Evolutionary conservation across 2,797 vertebrate species (phyloP).

Genomic region (Steatocranus sp.): DNA sequence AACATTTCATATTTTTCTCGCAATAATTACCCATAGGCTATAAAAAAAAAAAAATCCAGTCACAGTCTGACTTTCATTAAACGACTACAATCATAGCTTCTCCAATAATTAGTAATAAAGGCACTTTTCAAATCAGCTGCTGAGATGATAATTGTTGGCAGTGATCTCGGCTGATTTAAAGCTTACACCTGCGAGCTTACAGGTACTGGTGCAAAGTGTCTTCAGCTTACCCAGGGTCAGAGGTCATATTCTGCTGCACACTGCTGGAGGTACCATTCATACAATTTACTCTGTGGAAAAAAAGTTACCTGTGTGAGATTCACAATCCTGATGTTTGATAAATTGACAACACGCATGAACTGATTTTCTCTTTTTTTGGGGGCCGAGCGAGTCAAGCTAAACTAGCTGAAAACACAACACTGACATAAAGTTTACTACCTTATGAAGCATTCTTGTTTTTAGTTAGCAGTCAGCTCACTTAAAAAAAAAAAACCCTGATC

Average conservation of each 20-base stretch:
- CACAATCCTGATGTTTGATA: background rate
- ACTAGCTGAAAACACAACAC: background rate
- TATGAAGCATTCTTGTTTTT: background rate
- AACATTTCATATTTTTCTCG: constrained; percentile 30
- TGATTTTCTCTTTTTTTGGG: background rate
- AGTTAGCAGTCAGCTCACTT: background rate
- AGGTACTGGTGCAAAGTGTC: background rate
- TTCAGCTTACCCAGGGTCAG: constrained; percentile 35
- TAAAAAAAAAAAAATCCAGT: constrained; percentile 6
- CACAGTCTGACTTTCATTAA: constrained; percentile 38
- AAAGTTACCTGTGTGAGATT: background rate
- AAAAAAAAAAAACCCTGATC: background rate
- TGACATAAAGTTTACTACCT: background rate
- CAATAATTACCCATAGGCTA: background rate
- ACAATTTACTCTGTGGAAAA: constrained; percentile 68
- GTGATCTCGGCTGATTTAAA: background rate
- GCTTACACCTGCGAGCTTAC: background rate
- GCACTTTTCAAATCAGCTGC: constrained; percentile 54
- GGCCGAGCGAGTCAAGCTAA: background rate
- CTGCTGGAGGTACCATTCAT: constrained; percentile 78
- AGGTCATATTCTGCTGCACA: constrained; percentile 79
- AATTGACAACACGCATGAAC: background rate
- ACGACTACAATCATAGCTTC: constrained; percentile 47
- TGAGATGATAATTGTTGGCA: constrained; percentile 33
- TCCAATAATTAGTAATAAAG: constrained; percentile 43